phyloP scores from a whole-genome alignment of 2,113 vertebrate species.

The Riparia riparia region DNA sequence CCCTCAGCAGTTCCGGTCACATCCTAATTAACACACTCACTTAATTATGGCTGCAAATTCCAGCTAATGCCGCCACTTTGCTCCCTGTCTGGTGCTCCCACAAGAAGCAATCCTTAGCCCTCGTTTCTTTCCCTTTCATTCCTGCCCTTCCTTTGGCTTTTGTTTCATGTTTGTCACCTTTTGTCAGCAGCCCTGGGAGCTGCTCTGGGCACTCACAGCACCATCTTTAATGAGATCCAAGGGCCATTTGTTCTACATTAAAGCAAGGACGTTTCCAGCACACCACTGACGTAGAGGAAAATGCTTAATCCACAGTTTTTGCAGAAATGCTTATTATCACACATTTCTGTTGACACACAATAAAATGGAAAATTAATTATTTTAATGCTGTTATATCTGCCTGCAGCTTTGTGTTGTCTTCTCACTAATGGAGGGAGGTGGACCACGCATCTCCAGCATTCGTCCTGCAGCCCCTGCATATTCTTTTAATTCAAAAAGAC shows the following conservation, averaged over 20 bases:
- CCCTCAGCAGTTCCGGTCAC: neutral
- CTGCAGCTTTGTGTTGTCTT: constrained; percentile 4
- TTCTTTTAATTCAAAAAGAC: neutral
- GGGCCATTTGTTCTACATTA: constrained; percentile 42
- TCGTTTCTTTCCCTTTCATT: neutral
- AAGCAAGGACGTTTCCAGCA: constrained; percentile 16
- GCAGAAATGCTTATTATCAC: constrained; percentile 52
- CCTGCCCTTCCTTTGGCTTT: neutral
- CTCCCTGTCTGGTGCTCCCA: neutral
- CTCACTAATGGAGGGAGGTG: neutral
- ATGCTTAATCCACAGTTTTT: constrained; percentile 23
- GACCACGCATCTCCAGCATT: neutral
- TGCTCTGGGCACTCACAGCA: neutral
- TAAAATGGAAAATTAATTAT: constrained; percentile 65
- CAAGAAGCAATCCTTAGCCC: neutral
- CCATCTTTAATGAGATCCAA: neutral
- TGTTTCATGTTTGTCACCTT: neutral
- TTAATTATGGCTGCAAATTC: neutral
- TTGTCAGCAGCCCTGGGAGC: neutral
- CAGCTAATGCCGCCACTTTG: rapidly evolving
- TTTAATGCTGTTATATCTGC: constrained; percentile 27
- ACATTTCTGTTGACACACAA: constrained; percentile 24
- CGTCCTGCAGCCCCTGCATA: neutral
- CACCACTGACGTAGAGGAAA: neutral
- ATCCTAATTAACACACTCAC: neutral